These are phyloP conservation scores for Scolopax rusticola DNA, from an alignment of 2,797 vertebrate species.

Conservation along the genomic window DNA sequence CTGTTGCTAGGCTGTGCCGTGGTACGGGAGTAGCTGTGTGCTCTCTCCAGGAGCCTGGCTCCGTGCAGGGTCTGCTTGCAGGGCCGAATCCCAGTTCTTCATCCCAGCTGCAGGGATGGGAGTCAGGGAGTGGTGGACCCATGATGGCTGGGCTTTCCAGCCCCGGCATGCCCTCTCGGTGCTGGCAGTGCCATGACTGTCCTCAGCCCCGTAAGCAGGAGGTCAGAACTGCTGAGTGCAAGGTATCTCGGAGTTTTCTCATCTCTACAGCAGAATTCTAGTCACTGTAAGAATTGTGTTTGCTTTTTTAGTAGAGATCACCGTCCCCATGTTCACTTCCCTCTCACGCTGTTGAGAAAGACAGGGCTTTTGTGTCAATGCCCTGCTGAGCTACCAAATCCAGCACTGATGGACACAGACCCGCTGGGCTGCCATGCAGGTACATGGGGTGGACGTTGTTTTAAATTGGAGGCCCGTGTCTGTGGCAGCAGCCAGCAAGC, in stretches of 20 bases:
- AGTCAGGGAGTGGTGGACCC: not conserved
- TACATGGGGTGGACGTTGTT: not conserved
- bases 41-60: rapidly evolving
- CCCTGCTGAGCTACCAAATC: not conserved
- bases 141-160: not conserved
- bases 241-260: not conserved
- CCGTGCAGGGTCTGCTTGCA: rapidly evolving
- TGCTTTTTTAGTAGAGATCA: rapidly evolving
- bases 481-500: not conserved
- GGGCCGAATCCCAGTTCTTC: rapidly evolving
- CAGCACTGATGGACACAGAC: rapidly evolving
- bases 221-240: rapidly evolving
- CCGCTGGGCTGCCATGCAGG: not conserved
- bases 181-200: not conserved
- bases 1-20: conserved; percentile 49
- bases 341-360: rapidly evolving
- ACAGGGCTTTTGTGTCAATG: not conserved
- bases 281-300: not conserved
- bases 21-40: not conserved
- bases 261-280: not conserved
- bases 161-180: rapidly evolving
- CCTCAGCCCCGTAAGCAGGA: not conserved
- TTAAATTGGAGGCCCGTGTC: not conserved
- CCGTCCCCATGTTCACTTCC: not conserved
- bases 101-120: rapidly evolving